Evolutionary conservation across 2,888 invertebrate genomes (phyloP).

Genomic region (Sisyra nigra): DNA sequence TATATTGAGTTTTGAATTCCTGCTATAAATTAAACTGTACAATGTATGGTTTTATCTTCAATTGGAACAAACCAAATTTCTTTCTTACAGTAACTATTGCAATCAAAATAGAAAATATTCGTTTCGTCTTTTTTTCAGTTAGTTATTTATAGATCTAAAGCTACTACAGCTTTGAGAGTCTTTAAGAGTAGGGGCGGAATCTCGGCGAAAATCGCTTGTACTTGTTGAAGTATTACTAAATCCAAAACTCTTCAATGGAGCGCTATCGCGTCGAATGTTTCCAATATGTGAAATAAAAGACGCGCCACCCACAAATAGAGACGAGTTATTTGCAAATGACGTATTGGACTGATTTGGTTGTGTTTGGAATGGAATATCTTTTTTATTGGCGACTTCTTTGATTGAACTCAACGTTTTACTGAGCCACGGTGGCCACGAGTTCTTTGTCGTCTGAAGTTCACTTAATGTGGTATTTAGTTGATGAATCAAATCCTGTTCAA

Average conservation of each 20-base stretch:
- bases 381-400: constrained; percentile 54
- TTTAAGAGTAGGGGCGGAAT: constrained; percentile 25
- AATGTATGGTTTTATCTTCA: too few species aligned
- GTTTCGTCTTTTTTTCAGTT: not conserved
- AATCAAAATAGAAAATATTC: too few species aligned
- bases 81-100: too few species aligned
- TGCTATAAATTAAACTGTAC: too few species aligned
- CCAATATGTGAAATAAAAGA: constrained; percentile 27
- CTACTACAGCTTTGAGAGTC: constrained; percentile 30
- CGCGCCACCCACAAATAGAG: constrained; percentile 12
- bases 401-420: constrained; percentile 77
- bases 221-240: constrained; percentile 14
- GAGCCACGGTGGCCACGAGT: constrained; percentile 84
- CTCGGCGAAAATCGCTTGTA: constrained; percentile 17
- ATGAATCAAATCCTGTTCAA: constrained; percentile 67
- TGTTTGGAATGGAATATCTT: constrained; percentile 20
- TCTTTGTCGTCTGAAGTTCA: constrained; percentile 53
- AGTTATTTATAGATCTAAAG: constrained; percentile 17
- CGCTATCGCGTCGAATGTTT: constrained; percentile 29
- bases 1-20: too few species aligned
- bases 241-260: constrained; percentile 21
- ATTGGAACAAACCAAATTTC: too few species aligned
- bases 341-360: not conserved
- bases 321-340: not conserved
- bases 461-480: constrained; percentile 67